phyloP scores from a whole-genome alignment of 2,797 vertebrate genomes.

The Cephalopachus bancanus region DNA sequence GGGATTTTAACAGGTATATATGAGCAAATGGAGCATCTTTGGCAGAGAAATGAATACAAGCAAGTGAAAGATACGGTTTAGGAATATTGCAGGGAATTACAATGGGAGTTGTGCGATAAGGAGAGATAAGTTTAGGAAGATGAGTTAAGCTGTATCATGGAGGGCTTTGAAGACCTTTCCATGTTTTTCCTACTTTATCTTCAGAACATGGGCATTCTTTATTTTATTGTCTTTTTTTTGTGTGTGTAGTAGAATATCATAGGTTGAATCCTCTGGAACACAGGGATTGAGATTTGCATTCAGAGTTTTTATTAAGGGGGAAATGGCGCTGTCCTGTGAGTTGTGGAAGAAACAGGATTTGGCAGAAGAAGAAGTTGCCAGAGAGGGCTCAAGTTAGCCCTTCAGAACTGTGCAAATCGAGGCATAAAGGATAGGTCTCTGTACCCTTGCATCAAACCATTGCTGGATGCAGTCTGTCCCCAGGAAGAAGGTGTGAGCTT shows the following conservation, averaged over 20 bases:
- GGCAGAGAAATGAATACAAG: neutral
- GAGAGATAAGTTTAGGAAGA: neutral
- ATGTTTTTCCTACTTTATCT: neutral
- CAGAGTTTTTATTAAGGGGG: neutral
- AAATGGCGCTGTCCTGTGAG: neutral
- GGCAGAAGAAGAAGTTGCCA: no score
- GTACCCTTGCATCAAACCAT: neutral
- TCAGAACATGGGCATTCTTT: no score
- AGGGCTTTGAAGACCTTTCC: neutral
- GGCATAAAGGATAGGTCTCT: neutral
- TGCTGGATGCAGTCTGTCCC: neutral
- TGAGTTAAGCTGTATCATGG: neutral
- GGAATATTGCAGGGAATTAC: no score
- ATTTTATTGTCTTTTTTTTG: neutral
- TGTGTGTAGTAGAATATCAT: no score
- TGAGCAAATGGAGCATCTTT: no score
- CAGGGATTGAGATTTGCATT: neutral
- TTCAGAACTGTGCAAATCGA: neutral
- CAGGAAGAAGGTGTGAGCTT: neutral
- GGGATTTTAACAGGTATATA: neutral
- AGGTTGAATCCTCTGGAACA: neutral
- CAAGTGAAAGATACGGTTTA: no score
- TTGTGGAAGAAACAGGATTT: neutral
- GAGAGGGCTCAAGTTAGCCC: neutral
- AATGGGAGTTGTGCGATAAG: fast-evolving